Percentiles rank a stretch among this genome's conserved stretches.
Conservation (phyloP, 2,113 vertebrate species). For the Martes martes region DNA sequence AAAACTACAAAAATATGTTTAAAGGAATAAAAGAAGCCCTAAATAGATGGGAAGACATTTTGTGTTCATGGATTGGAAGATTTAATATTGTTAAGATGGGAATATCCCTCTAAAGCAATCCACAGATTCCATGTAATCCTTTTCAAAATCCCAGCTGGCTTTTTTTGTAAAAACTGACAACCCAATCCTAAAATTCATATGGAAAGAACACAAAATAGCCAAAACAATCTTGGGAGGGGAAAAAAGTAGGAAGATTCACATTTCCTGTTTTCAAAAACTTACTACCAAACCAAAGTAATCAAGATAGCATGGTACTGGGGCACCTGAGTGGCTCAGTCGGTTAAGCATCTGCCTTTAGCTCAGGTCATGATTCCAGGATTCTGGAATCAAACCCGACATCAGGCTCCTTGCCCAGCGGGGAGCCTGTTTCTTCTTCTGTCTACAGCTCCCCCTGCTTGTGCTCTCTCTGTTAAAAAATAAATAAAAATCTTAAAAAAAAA, state of each 20-base stretch:
- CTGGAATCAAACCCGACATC: background rate
- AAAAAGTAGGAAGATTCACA: background rate
- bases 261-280: slow-evolving; percentile 19
- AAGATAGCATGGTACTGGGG: background rate
- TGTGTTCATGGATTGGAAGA: background rate
- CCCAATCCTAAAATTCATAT: background rate
- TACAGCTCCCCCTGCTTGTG: background rate
- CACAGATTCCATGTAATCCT: background rate
- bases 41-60: background rate
- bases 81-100: background rate
- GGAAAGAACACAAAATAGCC: background rate
- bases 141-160: background rate
- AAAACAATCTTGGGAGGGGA: background rate
- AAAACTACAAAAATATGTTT: background rate
- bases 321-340: background rate
- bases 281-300: background rate
- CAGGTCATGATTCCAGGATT: background rate
- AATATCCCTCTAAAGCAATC: background rate
- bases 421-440: background rate
- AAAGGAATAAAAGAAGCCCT: slow-evolving; percentile 16
- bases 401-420: background rate
- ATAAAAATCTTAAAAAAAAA: background rate
- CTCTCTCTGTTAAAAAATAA: background rate
- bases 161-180: background rate
- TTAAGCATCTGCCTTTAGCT: background rate